Percentiles rank a stretch among this genome's conserved stretches.
Evolutionary conservation across 2,888 invertebrate genomes (phyloP).

Genomic region (Polydrusus cervinus): DNA sequence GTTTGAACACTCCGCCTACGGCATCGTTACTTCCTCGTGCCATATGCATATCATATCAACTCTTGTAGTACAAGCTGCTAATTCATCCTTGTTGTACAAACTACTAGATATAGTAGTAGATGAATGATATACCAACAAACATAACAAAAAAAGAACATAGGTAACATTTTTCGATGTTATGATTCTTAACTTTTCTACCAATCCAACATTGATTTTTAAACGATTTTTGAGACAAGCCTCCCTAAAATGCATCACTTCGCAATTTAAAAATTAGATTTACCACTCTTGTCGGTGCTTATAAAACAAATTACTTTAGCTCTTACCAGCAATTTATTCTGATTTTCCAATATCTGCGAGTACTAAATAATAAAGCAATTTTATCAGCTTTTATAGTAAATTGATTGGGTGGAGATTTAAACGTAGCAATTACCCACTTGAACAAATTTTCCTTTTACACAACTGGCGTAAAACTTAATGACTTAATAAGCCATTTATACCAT

Average conservation of each 20-base stretch:
- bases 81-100: too few relatives aligned
- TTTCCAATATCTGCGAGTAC: constrained; percentile 43
- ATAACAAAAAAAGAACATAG: too few relatives aligned
- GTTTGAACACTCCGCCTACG: too few relatives aligned
- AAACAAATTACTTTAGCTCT: constrained; percentile 43
- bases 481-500: background rate
- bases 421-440: constrained; percentile 3
- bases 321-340: constrained; percentile 38
- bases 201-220: background rate
- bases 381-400: constrained; percentile 35
- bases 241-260: constrained; percentile 6
- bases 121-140: too few relatives aligned
- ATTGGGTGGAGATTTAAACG: constrained; percentile 29
- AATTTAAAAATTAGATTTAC: constrained; percentile 42
- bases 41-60: too few relatives aligned
- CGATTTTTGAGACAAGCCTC: background rate
- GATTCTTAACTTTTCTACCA: too few relatives aligned
- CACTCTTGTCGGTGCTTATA: constrained; percentile 39
- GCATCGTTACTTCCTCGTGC: too few relatives aligned
- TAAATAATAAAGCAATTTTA: constrained; percentile 40
- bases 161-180: too few relatives aligned
- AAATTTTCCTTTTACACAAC: background rate
- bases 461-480: background rate
- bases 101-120: too few relatives aligned
- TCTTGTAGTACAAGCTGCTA: too few relatives aligned